These are phyloP conservation scores for Epinephelus fuscoguttatus DNA, from an alignment of 2,113 vertebrate genomes.

Conservation along the genomic window DNA sequence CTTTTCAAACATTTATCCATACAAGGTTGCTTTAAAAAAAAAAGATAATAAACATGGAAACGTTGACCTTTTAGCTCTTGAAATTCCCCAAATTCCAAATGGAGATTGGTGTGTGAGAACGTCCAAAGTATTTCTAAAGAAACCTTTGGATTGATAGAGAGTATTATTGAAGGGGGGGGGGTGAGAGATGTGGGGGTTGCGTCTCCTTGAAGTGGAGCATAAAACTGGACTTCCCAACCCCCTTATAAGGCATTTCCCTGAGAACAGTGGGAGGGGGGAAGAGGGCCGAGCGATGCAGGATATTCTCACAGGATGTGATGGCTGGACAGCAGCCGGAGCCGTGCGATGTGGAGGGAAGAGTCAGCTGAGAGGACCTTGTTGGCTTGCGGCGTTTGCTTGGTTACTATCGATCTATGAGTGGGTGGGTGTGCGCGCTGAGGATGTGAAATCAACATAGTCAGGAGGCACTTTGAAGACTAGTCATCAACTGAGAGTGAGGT, in stretches of 20 bases:
- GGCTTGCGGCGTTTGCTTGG: not conserved
- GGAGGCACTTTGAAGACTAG: conserved; percentile 49
- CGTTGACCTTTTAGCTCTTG: not conserved
- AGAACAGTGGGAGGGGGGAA: conserved; percentile 63
- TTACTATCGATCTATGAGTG: conserved; percentile 35
- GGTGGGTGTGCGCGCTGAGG: conserved; percentile 39
- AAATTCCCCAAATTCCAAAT: conserved; percentile 61
- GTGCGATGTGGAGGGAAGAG: conserved; percentile 58
- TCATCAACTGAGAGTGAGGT: conserved; percentile 72
- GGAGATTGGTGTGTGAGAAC: conserved; percentile 21
- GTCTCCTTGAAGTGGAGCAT: conserved; percentile 48
- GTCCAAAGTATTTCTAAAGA: conserved; percentile 23
- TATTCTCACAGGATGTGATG: conserved; percentile 86
- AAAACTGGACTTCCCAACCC: conserved; percentile 67
- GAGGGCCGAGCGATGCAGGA: conserved; percentile 74
- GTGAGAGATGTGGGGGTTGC: not conserved
- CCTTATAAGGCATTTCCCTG: conserved; percentile 82
- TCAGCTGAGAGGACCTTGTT: conserved; percentile 58
- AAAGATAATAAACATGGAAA: not conserved
- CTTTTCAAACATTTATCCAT: conserved; percentile 12
- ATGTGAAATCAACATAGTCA: conserved; percentile 72
- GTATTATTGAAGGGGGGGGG: not conserved
- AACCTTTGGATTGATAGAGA: conserved; percentile 29
- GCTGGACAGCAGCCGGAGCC: conserved; percentile 62
- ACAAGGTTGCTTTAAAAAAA: conserved; percentile 31